Conservation (phyloP, 2,888 invertebrate genomes). For the Chrysolina oricalcia region DNA sequence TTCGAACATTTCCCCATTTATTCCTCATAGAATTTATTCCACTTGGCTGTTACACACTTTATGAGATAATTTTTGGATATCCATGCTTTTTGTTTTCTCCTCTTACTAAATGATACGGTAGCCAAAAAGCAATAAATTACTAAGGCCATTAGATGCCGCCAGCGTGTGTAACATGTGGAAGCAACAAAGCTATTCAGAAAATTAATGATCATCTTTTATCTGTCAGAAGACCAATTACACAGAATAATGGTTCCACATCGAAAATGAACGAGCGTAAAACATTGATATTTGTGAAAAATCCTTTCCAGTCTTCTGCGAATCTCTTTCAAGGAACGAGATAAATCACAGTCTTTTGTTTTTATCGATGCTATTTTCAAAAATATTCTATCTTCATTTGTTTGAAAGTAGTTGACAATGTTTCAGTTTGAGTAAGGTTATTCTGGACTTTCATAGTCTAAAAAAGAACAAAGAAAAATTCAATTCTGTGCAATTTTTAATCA, state of each 20-base stretch:
- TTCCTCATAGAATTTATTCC: too few species aligned
- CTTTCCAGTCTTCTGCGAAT: neutral
- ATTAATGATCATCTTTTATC: slow-evolving; percentile 20
- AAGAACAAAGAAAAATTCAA: too few species aligned
- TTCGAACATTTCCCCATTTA: too few species aligned
- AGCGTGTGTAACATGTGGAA: slow-evolving; percentile 17
- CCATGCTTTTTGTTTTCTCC: too few species aligned
- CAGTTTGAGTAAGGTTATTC: too few species aligned
- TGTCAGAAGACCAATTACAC: slow-evolving; percentile 12
- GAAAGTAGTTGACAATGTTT: too few species aligned
- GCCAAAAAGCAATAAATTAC: neutral
- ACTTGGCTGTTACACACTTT: too few species aligned
- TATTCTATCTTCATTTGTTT: too few species aligned
- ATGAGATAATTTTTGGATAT: too few species aligned
- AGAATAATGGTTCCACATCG: slow-evolving; percentile 8
- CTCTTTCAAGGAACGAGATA: neutral
- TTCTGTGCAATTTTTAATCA: too few species aligned
- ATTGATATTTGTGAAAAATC: neutral
- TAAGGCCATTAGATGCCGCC: neutral
- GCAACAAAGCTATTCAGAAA: slow-evolving; percentile 18
- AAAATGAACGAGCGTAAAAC: neutral
- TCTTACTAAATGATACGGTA: too few species aligned
- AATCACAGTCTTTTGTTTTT: neutral
- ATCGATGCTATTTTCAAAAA: neutral
- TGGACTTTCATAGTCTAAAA: too few species aligned